Conservation (phyloP, 2,797 vertebrate species). For the Brotula barbata region DNA sequence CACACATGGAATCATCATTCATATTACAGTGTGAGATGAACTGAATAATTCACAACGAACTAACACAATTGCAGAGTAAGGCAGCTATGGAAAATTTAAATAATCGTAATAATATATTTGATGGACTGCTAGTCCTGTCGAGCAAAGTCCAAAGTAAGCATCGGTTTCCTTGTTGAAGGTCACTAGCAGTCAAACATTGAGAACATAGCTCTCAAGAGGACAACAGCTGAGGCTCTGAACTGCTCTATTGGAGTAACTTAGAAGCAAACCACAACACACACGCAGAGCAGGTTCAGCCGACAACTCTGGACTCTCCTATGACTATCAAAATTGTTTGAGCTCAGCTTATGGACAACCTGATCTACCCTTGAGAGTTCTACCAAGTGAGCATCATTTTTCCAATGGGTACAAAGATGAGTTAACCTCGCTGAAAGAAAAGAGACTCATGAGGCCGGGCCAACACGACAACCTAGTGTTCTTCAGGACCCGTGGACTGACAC, state of each 20-base stretch:
- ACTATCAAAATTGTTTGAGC: neutral
- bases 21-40: slow-evolving; percentile 21
- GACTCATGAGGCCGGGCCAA: neutral
- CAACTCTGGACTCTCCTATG: neutral
- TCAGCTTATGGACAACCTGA: neutral
- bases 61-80: slow-evolving; percentile 17
- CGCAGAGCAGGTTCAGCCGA: neutral
- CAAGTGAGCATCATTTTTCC: neutral
- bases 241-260: slow-evolving; percentile 2
- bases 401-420: neutral
- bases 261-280: slow-evolving; percentile 14
- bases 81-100: slow-evolving; percentile 43
- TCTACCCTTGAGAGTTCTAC: neutral
- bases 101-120: slow-evolving; percentile 44
- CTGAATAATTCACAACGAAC: slow-evolving; percentile 17
- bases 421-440: neutral
- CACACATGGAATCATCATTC: slow-evolving; percentile 31
- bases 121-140: slow-evolving; percentile 28
- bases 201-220: slow-evolving; percentile 12
- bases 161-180: slow-evolving; percentile 33
- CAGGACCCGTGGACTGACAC: neutral
- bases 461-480: neutral
- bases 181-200: slow-evolving; percentile 19
- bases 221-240: slow-evolving; percentile 15
- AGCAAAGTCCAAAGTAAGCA: slow-evolving; percentile 48